These are phyloP conservation scores for Carassius gibelio DNA, from an alignment of 2,113 vertebrate genomes.

Conservation along the genomic window DNA sequence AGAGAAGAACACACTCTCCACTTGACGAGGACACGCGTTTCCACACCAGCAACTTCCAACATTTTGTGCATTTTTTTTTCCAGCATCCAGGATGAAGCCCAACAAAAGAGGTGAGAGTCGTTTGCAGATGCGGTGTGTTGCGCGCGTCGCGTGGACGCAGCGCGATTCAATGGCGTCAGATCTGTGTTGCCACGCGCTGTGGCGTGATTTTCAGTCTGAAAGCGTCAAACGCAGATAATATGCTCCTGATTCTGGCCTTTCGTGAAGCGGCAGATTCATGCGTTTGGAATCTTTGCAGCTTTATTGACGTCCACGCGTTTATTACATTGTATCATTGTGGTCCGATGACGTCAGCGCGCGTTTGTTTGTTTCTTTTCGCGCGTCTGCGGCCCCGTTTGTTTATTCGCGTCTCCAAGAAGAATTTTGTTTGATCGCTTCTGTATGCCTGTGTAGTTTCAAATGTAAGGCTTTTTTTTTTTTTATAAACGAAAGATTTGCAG, in stretches of 20 bases:
- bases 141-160: background rate
- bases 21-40: conserved; percentile 70
- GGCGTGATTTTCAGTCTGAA: conserved; percentile 50
- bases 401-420: conserved; percentile 3
- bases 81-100: conserved; percentile 78
- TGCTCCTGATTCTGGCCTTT: conserved; percentile 27
- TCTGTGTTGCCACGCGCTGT: conserved; percentile 59
- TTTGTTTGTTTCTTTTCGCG: conserved; percentile 30
- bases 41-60: conserved; percentile 69
- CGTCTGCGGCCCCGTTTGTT: conserved; percentile 14
- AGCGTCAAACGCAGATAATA: conserved; percentile 51
- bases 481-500: no score
- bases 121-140: background rate
- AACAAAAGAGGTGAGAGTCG: conserved; percentile 75
- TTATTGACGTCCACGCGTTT: background rate
- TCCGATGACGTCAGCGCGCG: conserved; percentile 17
- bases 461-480: background rate
- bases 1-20: conserved; percentile 45
- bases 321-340: conserved; percentile 18
- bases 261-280: background rate
- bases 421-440: background rate
- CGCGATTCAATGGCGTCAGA: background rate
- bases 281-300: background rate
- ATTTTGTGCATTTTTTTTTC: conserved; percentile 68
- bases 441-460: background rate